Base-by-base conservation (phyloP, 2,797 vertebrate genomes). In the Platalea minor region DNA sequence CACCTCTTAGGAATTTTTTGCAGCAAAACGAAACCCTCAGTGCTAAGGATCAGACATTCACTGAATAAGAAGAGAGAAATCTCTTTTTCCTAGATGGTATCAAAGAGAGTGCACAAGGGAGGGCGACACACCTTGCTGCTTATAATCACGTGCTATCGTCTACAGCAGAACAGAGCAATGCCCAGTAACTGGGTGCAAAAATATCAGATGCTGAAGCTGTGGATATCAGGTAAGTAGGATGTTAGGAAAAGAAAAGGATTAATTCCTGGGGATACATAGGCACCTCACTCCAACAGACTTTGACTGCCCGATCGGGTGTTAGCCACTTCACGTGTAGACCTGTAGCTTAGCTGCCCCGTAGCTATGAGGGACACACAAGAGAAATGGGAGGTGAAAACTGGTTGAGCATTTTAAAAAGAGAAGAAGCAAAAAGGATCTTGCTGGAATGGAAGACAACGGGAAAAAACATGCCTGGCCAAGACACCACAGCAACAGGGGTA, bases 261-360 rank as follows among this genome's bases (percentile, higher is more conserved):
- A 3, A 37, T 64, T 74, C 12, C 57, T 35, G 35, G 48, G 43
- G 43, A 31, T 53, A 39, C 24, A 25, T 13, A 24, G 64, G 18
- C 21, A 73, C 43, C 46, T 68, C 17, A 20, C 23, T 56, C 20
- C 59, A 50, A 73, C 15, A 39, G 70, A 35, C 37, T 43, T 4
- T 7, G 50, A 37, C 31, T 80, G 74, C 35, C 35, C 0, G 2
- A 50, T 21, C n/a, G 23, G 43, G 31, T 1, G 0, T 20, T 17
- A 28, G 8, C 33, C 14, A 45, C 31, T 11, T 16, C 35, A 41
- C 0, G 2, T 79, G 17, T 7, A 70, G 65, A 76, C 17, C 19
- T 67, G 48, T 39, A 80, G 17, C 33, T 61, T 25, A 57, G 75
- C 51, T 73, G 56, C 21, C 31, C 43, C 39, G 57, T 6, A 82